phyloP scores from a whole-genome alignment of 2,113 vertebrate species.

The Gopherus evgoodei region DNA sequence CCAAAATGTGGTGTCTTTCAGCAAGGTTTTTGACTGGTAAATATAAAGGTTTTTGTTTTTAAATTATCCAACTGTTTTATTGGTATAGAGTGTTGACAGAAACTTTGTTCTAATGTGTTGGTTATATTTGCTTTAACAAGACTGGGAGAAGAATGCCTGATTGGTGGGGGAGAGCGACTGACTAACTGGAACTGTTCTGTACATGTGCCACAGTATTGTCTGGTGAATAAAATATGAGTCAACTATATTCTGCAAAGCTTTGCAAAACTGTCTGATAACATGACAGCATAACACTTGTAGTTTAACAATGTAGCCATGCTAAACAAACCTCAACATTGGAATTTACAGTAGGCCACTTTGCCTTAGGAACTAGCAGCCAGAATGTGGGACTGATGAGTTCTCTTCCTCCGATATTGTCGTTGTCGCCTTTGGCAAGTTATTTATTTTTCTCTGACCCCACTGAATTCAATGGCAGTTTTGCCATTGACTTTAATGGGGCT shows the following conservation, averaged over 20 bases:
- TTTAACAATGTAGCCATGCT: not conserved
- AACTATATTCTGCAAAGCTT: not conserved
- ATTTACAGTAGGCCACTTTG: not conserved
- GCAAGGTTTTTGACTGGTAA: not conserved
- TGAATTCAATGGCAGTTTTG: not conserved
- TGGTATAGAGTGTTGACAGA: not conserved
- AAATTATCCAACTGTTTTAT: not conserved
- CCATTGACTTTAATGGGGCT: not conserved
- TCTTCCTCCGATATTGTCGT: not conserved
- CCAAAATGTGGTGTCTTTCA: not conserved
- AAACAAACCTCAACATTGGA: not conserved
- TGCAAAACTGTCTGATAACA: not conserved
- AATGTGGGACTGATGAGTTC: not conserved
- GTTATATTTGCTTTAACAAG: not conserved
- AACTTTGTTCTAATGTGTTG: not conserved
- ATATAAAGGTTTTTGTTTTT: not conserved
- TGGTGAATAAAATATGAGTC: not conserved
- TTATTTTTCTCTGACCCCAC: rapidly evolving
- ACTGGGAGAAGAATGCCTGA: not conserved
- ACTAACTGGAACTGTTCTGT: not conserved
- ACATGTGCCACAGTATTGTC: not conserved
- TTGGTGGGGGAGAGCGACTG: not conserved
- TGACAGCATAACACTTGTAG: not conserved
- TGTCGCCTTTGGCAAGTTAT: not conserved
- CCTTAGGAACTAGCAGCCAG: not conserved